Evolutionary conservation across 1,140 invertebrate species (phyloP), one percentile per base, ranked within the genome.

Genomic region (Proales similis): DNA sequence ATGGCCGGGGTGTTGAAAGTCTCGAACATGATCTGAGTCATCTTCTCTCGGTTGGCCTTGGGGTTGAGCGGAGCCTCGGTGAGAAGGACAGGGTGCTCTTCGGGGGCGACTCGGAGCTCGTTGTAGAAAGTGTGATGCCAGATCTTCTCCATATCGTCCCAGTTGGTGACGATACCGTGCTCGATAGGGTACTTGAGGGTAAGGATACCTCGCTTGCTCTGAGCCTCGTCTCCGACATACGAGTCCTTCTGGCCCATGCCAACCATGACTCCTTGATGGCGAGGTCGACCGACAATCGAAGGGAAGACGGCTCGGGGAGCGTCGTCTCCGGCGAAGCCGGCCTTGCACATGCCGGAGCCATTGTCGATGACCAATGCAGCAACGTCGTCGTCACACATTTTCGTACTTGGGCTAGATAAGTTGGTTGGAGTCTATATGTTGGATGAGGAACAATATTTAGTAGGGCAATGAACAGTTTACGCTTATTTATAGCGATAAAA

Each of bases 91-190:
- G 89, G 87, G 76, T 90, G 88, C 73, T 92, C 87, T 77, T 91
- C 89, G 27, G 90, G 90, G 63, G 88, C 89, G 66, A 93, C 88
- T 78, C 89, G 83, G 65, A 94, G 81, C 76, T 91, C 88, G 76
- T 90, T 92, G 75, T 77, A 80, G 22, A 57, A 57, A 19, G 51
- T 57, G 27, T 57, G 51, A 19, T 57, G 51, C 51, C 51, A 57
- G 12, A 57, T 88, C 67, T 86, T 89, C 61, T 91, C 86, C 70
- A 87, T 87, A 57, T 57, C 51, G 22, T 57, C 49, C 49, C 49
- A 57, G 26, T 57, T 57, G 6, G 49, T 57, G 3, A 60, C 53
- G 26, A 51, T 51, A 51, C 78, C 78, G 67, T 79, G 78, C 65
- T 78, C 76, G 64, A 80, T 78, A 48, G 78, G 78, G 69, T 79